These are phyloP conservation scores for Pemphredon lugubris DNA, from an alignment of 2,888 invertebrate species.

Conservation along the genomic window DNA sequence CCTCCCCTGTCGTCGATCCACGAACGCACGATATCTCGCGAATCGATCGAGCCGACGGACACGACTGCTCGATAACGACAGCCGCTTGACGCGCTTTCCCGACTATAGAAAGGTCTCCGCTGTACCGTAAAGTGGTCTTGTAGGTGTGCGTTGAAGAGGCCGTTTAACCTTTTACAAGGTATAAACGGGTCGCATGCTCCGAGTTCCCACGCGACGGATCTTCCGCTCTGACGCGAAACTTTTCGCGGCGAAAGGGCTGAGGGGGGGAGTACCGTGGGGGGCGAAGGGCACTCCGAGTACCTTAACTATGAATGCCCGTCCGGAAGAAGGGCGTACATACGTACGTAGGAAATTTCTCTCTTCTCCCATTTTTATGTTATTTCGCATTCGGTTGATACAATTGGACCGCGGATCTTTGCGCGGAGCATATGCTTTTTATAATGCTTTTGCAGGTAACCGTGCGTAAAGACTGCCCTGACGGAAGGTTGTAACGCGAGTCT, in stretches of 20 bases:
- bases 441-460: too few relatives aligned
- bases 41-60: constrained; percentile 58
- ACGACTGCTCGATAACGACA: constrained; percentile 62
- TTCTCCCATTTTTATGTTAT: too few relatives aligned
- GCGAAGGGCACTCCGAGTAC: constrained; percentile 36
- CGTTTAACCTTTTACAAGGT: constrained; percentile 72
- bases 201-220: constrained; percentile 71
- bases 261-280: too few relatives aligned
- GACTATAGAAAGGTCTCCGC: constrained; percentile 62
- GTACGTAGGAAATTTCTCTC: too few relatives aligned
- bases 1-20: constrained; percentile 29
- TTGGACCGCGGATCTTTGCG: too few relatives aligned
- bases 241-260: too few relatives aligned
- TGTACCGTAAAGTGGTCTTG: constrained; percentile 43
- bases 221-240: constrained; percentile 56
- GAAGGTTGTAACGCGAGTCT: too few relatives aligned
- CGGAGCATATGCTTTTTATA: too few relatives aligned
- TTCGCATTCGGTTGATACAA: too few relatives aligned
- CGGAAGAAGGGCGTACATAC: too few relatives aligned
- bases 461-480: too few relatives aligned
- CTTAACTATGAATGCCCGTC: too few relatives aligned
- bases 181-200: constrained; percentile 70
- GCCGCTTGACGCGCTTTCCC: constrained; percentile 64
- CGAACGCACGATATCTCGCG: constrained; percentile 45
- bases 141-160: constrained; percentile 72